A percentile compares a stretch with the other conserved stretches of the same genome.
Evolutionary conservation across 2,888 invertebrate species (phyloP).

Genomic region (Nomada fucata): DNA sequence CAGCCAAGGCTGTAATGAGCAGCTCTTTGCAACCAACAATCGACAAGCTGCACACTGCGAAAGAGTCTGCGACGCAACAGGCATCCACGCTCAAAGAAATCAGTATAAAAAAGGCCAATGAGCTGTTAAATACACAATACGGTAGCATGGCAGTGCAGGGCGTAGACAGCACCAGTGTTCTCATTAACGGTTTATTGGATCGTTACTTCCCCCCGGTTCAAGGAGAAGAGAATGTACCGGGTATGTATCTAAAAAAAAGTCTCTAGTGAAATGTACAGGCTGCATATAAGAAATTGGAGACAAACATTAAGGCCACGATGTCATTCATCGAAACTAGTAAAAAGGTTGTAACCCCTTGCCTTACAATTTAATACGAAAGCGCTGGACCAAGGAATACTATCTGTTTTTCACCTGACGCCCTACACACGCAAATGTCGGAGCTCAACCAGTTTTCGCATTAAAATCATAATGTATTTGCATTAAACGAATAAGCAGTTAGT

Average conservation of each 20-base stretch:
- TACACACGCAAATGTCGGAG: no score
- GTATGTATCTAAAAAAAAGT: slow-evolving; percentile 73
- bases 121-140: slow-evolving; percentile 89
- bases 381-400: no score
- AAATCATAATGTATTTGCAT: no score
- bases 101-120: slow-evolving; percentile 90
- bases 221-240: slow-evolving; percentile 84
- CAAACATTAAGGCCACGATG: no score
- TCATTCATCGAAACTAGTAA: no score
- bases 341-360: no score
- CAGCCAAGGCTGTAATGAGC: slow-evolving; percentile 81
- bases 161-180: slow-evolving; percentile 89
- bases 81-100: slow-evolving; percentile 89
- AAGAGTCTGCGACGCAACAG: slow-evolving; percentile 86
- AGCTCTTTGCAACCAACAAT: slow-evolving; percentile 81
- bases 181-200: slow-evolving; percentile 90
- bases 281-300: no score
- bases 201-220: slow-evolving; percentile 89
- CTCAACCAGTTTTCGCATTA: no score
- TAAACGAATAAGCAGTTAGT: no score
- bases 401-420: no score
- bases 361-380: no score
- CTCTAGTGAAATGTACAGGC: neutral
- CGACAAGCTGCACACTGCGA: slow-evolving; percentile 84
- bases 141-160: slow-evolving; percentile 89